These are phyloP conservation scores for Aratinga solstitialis DNA, from an alignment of 2,797 vertebrate genomes.

Conservation along the genomic window DNA sequence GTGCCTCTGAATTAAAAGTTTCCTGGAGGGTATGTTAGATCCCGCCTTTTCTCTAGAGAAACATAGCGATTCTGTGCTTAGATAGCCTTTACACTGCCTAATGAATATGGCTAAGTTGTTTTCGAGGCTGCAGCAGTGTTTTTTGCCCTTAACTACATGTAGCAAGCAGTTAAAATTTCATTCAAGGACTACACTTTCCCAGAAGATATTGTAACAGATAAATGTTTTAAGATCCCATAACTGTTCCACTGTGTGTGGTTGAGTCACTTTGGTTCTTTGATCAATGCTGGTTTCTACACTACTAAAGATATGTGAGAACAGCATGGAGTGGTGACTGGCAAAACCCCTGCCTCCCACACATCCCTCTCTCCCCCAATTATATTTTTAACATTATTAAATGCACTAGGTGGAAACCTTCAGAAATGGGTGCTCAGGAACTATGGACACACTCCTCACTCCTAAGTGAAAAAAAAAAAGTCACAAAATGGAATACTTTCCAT, in stretches of 20 bases:
- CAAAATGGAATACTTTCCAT: rapidly evolving
- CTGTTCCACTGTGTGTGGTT: not conserved
- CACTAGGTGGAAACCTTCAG: not conserved
- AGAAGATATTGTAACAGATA: slow-evolving; percentile 6
- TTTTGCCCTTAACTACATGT: not conserved
- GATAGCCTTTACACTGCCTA: not conserved
- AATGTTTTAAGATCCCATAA: not conserved
- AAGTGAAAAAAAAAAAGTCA: not conserved
- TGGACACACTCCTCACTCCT: not conserved
- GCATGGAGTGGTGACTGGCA: not conserved
- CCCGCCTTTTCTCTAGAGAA: slow-evolving; percentile 57
- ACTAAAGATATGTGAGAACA: not conserved
- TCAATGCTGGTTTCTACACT: not conserved
- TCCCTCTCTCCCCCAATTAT: not conserved
- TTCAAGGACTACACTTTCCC: not conserved
- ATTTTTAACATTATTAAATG: not conserved
- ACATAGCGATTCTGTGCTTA: not conserved
- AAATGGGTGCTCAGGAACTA: not conserved
- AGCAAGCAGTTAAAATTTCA: slow-evolving; percentile 21
- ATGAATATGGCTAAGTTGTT: slow-evolving; percentile 30
- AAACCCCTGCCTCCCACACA: not conserved
- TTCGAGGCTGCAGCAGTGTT: not conserved
- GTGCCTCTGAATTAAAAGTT: slow-evolving; percentile 60
- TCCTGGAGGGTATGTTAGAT: slow-evolving; percentile 63
- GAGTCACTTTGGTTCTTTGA: not conserved